Evolutionary conservation across 2,888 invertebrate genomes (phyloP), one percentile per base, ranked within the genome.

Genomic region (Brachynemurus nebulosus): DNA sequence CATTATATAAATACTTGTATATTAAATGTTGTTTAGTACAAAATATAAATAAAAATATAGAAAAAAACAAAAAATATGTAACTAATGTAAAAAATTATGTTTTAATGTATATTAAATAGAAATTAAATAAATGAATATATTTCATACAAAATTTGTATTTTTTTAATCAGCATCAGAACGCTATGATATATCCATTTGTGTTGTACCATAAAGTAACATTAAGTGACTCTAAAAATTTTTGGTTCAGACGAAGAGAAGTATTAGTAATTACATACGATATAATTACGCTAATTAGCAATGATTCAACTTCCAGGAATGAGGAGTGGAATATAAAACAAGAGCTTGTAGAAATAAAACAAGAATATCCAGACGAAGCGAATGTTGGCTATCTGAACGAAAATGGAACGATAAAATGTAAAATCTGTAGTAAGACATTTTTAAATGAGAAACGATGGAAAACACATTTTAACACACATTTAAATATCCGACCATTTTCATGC

Each of bases 381-480:
- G 14, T 30, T 30, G 30, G 30, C n/a, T 30, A 30, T 30, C n/a
- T 14, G 14, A 30, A 14, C 4, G 14, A 30, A 12, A 30, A 30
- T 14, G 30, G 30, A 30, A 12, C 14, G 14, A 30, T 30, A 12
- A 14, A 37, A n/a, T 53, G 53, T 38, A 34, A 8, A 3, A 14
- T 36, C 6, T 53, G 53, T 35, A 17, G 42, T 19, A 48, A 46
- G 30, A 33, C 37, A 2, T 52, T 52, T 43, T 45, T 47, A 35
- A 40, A 42, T 18, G 39, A 45, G 8, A 34, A 40, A 33, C 40
- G 36, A 4, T 45, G 49, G 19, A 23, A 35, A 39, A 46, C 48
- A 17, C 53, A 54, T 41, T 48, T 46, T 40, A 16, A 43, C 9
- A 33, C 40, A 3, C 54, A 53, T 18, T 37, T 43, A 12, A 45